phyloP scores from a whole-genome alignment of 92 coral and sea anemone genomes.

The Metridium senile region DNA sequence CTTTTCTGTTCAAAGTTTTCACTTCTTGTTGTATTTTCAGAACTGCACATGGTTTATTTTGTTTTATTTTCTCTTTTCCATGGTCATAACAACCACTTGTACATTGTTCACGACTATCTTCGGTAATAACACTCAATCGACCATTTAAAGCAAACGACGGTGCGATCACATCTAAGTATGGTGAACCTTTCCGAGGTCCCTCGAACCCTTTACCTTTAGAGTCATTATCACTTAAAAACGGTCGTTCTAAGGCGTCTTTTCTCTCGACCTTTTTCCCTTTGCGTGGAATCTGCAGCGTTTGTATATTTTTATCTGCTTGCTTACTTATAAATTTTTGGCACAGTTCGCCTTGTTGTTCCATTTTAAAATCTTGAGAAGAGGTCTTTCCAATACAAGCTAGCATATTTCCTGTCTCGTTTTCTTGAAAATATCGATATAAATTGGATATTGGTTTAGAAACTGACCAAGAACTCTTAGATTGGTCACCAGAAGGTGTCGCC shows the following conservation, averaged over 20 bases:
- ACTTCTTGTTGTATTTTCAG: not conserved
- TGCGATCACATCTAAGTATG: not conserved
- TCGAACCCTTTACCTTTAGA: not conserved
- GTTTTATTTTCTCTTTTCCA: not conserved
- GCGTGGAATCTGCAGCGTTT: constrained; percentile 24
- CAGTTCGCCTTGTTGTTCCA: constrained; percentile 5
- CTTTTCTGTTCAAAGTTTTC: not conserved
- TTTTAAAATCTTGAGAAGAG: constrained; percentile 1
- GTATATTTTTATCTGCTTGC: not conserved
- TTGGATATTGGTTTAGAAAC: constrained; percentile 68
- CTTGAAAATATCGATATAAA: constrained; percentile 60
- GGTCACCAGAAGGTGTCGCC: constrained; percentile 45
- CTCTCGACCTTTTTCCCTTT: constrained; percentile 17
- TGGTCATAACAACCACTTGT: not conserved
- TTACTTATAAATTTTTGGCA: not conserved
- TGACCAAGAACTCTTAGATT: constrained; percentile 67
- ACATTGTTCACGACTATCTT: not conserved
- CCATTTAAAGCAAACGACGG: not conserved
- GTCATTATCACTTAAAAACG: not conserved
- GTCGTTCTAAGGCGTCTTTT: not conserved
- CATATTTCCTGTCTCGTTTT: constrained; percentile 27
- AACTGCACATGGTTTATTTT: not conserved
- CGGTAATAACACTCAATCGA: not conserved
- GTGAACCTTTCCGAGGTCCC: not conserved
- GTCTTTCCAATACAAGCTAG: constrained; percentile 30